Conservation (phyloP, 2,888 invertebrate species). For the Sceliomorpha sp. region DNA sequence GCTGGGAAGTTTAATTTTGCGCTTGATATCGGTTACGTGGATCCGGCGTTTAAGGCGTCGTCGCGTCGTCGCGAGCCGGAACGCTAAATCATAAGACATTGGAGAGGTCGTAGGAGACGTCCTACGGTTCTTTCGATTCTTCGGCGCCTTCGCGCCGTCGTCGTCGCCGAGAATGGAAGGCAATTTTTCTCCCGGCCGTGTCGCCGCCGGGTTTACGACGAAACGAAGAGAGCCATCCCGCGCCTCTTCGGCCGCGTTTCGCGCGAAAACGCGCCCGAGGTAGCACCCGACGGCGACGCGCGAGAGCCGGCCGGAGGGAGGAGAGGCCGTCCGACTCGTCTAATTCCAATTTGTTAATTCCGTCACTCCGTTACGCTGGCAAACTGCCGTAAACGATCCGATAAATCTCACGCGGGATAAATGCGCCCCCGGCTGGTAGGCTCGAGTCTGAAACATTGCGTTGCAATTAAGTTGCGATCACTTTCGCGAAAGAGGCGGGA, state of each 20-base stretch:
- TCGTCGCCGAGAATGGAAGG: conserved; percentile 58
- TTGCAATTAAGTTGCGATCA: conserved; percentile 12
- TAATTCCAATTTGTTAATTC: conserved; percentile 4
- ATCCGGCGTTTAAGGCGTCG: conserved; percentile 69
- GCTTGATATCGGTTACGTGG: conserved; percentile 49
- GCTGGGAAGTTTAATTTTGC: conserved; percentile 74
- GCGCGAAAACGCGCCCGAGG: not conserved
- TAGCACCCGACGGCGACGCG: too few species aligned
- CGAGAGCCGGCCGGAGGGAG: too few species aligned
- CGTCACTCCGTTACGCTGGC: not conserved
- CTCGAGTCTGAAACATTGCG: not conserved
- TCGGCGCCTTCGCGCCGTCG: conserved; percentile 18
- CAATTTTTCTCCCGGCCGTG: conserved; percentile 77
- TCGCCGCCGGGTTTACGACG: conserved; percentile 75
- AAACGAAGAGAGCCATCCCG: conserved; percentile 65
- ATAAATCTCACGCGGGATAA: not conserved
- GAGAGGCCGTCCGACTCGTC: conserved; percentile 3
- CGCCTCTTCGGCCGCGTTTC: conserved; percentile 11
- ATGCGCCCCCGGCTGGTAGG: too few species aligned
- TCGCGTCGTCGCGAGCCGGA: conserved; percentile 71
- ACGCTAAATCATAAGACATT: conserved; percentile 79
- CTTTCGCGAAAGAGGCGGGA: conserved; percentile 19
- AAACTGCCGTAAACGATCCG: not conserved
- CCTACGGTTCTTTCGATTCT: conserved; percentile 19
- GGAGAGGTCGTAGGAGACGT: conserved; percentile 65